Evolutionary conservation across 2,113 vertebrate genomes (phyloP).

Genomic region (Mellivora capensis): DNA sequence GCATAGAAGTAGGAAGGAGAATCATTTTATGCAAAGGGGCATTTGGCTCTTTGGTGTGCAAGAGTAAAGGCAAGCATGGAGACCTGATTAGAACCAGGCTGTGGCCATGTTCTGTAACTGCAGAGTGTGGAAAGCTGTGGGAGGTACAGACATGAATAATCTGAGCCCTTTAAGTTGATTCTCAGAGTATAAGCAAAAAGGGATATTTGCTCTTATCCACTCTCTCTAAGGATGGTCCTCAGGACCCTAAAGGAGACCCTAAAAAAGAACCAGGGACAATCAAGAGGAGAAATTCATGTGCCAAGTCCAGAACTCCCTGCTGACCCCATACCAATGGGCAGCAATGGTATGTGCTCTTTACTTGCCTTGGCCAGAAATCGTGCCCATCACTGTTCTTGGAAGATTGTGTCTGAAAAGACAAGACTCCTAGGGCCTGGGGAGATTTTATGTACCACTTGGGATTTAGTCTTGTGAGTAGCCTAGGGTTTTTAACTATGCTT

Average conservation of each 20-base stretch:
- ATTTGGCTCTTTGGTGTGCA: not conserved
- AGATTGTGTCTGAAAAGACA: not conserved
- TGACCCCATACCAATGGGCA: not conserved
- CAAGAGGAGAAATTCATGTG: not conserved
- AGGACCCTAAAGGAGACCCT: not conserved
- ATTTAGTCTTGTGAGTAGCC: not conserved
- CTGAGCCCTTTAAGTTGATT: not conserved
- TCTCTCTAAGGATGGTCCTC: not conserved
- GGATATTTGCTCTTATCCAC: not conserved
- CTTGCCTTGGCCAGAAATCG: not conserved
- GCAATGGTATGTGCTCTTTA: not conserved
- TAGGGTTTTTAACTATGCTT: not conserved
- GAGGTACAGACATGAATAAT: not conserved
- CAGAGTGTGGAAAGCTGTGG: accelerated
- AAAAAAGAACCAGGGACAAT: not conserved
- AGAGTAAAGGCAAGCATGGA: not conserved
- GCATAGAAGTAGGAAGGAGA: not conserved
- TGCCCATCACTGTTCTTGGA: not conserved
- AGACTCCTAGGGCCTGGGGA: not conserved
- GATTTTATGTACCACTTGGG: not conserved
- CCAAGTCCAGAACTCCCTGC: not conserved
- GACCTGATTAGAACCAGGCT: not conserved
- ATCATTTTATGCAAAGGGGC: not conserved
- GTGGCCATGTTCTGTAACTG: not conserved
- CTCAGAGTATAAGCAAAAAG: not conserved